Evolutionary conservation across 2,888 invertebrate genomes (phyloP).

Genomic region (Hypercompe scribonia): DNA sequence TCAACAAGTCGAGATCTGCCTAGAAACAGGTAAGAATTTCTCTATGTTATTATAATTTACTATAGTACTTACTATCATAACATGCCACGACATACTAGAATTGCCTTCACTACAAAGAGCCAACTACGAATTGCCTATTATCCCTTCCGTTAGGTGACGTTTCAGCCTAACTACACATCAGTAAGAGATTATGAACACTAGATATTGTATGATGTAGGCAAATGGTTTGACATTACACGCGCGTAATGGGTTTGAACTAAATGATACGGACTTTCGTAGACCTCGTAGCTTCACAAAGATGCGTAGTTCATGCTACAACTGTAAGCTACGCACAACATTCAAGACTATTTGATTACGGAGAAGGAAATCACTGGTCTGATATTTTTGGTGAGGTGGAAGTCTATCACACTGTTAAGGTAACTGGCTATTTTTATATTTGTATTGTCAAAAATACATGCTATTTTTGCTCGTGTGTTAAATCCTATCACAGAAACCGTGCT

Average conservation of each 20-base stretch:
- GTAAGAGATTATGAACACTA: constrained; percentile 9
- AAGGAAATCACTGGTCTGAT: neutral
- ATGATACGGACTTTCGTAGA: constrained; percentile 18
- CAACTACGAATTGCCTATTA: constrained; percentile 7
- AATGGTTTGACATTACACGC: constrained; percentile 24
- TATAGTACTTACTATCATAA: neutral
- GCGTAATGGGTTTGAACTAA: constrained; percentile 36
- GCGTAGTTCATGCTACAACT: neutral
- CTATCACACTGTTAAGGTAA: too few species aligned
- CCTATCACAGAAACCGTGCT: too few species aligned
- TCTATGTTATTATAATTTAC: neutral
- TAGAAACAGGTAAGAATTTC: neutral
- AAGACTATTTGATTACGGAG: neutral
- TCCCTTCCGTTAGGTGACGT: constrained; percentile 12
- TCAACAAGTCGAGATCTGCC: neutral
- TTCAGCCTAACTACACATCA: constrained; percentile 10
- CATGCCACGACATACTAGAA: neutral
- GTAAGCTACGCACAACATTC: neutral
- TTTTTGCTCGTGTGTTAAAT: too few species aligned
- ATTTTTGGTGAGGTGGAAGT: neutral
- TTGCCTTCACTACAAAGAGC: neutral
- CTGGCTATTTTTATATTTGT: too few species aligned
- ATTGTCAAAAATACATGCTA: too few species aligned
- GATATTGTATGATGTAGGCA: constrained; percentile 11
- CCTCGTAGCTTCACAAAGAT: neutral